Evolutionary conservation across 2,797 vertebrate genomes (phyloP).

Genomic region (Staurois parvus): DNA sequence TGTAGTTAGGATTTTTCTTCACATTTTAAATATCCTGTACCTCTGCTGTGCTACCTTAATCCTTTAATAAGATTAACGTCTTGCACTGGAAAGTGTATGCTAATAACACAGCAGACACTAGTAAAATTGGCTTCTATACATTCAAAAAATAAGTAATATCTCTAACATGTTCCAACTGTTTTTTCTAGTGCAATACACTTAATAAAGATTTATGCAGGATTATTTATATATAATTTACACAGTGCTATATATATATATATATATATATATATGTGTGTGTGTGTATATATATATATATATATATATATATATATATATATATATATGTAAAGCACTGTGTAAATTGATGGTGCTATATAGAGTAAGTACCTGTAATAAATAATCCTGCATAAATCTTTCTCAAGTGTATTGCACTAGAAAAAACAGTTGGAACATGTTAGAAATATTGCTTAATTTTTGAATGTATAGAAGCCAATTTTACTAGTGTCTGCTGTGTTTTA

Average conservation of each 20-base stretch:
- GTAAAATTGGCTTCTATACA: constrained; percentile 26
- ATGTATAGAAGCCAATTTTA: constrained; percentile 28
- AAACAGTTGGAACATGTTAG: constrained; percentile 15
- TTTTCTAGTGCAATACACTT: constrained; percentile 30
- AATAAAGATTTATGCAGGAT: constrained; percentile 5
- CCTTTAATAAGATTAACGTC: constrained; percentile 54
- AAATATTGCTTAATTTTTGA: constrained; percentile 14
- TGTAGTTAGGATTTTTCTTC: constrained; percentile 11
- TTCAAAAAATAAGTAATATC: constrained; percentile 18
- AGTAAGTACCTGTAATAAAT: too few species aligned
- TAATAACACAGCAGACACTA: constrained; percentile 36
- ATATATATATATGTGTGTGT: too few species aligned
- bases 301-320: too few species aligned
- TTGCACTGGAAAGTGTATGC: constrained; percentile 25
- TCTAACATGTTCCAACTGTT: constrained; percentile 8
- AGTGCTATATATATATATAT: too few species aligned
- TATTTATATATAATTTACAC: too few species aligned
- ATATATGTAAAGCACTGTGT: too few species aligned
- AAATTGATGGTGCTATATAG: too few species aligned
- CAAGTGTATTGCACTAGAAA: constrained; percentile 25
- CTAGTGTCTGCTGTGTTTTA: constrained; percentile 26
- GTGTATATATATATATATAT: too few species aligned
- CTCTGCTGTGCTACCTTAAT: constrained; percentile 45
- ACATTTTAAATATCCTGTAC: constrained; percentile 37
- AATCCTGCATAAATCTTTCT: constrained; percentile 5